These are phyloP conservation scores for Semnopithecus entellus DNA, from an alignment of 2,113 vertebrate species.

Conservation along the genomic window DNA sequence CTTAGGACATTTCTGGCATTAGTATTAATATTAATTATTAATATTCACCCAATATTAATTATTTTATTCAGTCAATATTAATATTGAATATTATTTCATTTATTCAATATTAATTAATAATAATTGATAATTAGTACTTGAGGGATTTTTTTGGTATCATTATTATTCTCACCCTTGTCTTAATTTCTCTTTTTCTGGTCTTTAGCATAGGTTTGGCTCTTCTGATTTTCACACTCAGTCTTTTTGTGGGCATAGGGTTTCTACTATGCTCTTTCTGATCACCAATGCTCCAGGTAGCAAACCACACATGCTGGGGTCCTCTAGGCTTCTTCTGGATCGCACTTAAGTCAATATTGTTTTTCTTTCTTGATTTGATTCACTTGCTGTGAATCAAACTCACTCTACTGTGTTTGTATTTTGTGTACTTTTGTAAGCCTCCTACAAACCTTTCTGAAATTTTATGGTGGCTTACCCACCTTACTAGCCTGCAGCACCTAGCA, in stretches of 20 bases:
- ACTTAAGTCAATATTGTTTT: background rate
- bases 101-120: background rate
- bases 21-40: background rate
- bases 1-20: background rate
- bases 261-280: background rate
- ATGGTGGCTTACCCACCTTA: background rate
- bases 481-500: background rate
- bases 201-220: background rate
- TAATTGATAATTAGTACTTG: background rate
- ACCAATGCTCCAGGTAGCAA: background rate
- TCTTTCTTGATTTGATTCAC: background rate
- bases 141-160: background rate
- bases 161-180: background rate
- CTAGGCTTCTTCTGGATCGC: background rate
- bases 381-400: background rate
- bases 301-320: accelerated
- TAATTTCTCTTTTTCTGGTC: background rate
- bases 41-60: background rate
- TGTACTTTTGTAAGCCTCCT: background rate
- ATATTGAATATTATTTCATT: too few relatives aligned
- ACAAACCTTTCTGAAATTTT: background rate
- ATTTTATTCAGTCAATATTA: too few relatives aligned
- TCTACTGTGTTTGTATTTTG: background rate
- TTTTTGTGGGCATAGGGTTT: background rate
- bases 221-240: background rate